These are phyloP conservation scores for Shinisaurus crocodilurus DNA, from an alignment of 2,113 vertebrate genomes.

Conservation along the genomic window DNA sequence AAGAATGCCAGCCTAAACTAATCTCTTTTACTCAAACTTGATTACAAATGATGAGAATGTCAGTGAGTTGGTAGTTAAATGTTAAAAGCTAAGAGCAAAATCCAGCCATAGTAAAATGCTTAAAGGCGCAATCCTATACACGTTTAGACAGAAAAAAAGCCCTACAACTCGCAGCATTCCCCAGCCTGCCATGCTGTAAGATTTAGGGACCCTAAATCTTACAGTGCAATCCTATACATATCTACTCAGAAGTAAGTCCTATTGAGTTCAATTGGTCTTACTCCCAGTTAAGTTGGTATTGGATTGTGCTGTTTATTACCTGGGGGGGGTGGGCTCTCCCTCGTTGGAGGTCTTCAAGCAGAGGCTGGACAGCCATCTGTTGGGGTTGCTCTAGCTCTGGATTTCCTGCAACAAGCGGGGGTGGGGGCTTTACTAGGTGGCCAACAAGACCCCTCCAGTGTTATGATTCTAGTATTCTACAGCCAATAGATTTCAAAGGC, in stretches of 20 bases:
- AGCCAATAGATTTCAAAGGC: neutral
- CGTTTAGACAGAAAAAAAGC: too few species aligned
- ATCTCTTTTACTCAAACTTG: neutral
- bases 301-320: neutral
- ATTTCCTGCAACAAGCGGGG: neutral
- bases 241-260: neutral
- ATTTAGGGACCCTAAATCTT: neutral
- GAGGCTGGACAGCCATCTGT: neutral
- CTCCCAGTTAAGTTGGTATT: neutral
- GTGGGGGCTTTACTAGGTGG: neutral
- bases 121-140: too few species aligned
- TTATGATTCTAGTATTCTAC: neutral
- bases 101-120: neutral
- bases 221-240: neutral
- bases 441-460: neutral
- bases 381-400: neutral
- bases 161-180: too few species aligned
- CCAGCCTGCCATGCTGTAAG: too few species aligned
- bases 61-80: neutral
- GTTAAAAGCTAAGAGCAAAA: neutral
- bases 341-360: neutral
- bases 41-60: neutral
- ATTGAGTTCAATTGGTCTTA: neutral
- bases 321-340: neutral
- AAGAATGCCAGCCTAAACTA: neutral